Percentiles rank a stretch among this genome's conserved stretches.
These are phyloP conservation scores for Theocolax elegans DNA, from an alignment of 1,140 invertebrate genomes.

Conservation along the genomic window DNA sequence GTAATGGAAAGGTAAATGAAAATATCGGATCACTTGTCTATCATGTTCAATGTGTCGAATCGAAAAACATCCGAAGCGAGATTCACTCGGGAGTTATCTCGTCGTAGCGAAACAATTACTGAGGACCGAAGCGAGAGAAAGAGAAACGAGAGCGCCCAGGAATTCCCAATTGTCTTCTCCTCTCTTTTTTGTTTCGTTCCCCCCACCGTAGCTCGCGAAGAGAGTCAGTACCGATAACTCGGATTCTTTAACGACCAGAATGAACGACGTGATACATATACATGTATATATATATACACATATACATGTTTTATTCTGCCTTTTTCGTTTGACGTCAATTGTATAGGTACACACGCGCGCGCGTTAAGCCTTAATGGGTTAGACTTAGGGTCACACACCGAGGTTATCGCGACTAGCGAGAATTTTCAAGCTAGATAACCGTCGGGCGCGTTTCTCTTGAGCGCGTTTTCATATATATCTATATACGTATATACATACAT, in stretches of 20 bases:
- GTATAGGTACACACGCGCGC: slow-evolving; percentile 58
- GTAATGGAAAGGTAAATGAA: neutral
- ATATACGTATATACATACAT: too few species aligned
- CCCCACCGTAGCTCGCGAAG: neutral
- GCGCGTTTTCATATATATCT: too few species aligned
- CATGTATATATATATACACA: too few species aligned
- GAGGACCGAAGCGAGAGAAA: slow-evolving; percentile 1
- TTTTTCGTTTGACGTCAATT: slow-evolving; percentile 67
- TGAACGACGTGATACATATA: slow-evolving; percentile 24
- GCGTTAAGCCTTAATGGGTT: slow-evolving; percentile 58
- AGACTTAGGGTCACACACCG: slow-evolving; percentile 49
- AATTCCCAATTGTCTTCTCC: slow-evolving; percentile 32
- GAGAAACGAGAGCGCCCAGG: neutral
- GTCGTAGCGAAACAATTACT: slow-evolving; percentile 38
- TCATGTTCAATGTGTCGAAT: slow-evolving; percentile 32
- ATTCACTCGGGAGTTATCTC: slow-evolving; percentile 5
- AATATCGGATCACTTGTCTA: slow-evolving; percentile 41
- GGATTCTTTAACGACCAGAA: slow-evolving; percentile 39
- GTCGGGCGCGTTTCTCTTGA: too few species aligned
- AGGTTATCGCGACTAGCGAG: slow-evolving; percentile 62
- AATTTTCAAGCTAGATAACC: slow-evolving; percentile 62
- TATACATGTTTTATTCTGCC: too few species aligned
- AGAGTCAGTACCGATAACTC: slow-evolving; percentile 24
- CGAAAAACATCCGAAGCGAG: neutral
- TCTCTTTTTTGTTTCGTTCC: neutral